Evolutionary conservation across 1,140 invertebrate genomes (phyloP).

Genomic region (Zaprionus ornatus): DNA sequence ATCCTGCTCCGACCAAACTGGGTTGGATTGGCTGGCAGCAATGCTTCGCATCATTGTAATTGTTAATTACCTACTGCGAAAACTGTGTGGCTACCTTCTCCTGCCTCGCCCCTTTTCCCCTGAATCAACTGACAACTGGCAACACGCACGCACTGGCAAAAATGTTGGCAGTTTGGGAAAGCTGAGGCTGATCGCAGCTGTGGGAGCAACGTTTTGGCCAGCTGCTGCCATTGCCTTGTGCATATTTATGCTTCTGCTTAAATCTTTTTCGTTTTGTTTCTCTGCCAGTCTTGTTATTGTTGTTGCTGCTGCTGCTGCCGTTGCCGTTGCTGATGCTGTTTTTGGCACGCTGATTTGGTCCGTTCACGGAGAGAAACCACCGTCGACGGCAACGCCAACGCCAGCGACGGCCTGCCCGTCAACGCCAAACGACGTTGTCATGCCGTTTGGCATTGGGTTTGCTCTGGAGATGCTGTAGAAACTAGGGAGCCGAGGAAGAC

Average conservation of each 20-base stretch:
- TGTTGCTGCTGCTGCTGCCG: constrained; percentile 14
- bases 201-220: constrained; percentile 49
- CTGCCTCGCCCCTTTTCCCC: background rate
- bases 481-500: background rate
- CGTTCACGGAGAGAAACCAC: constrained; percentile 56
- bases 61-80: constrained; percentile 78
- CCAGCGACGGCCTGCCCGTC: constrained; percentile 47
- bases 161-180: background rate
- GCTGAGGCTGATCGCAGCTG: constrained; percentile 30
- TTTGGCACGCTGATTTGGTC: constrained; percentile 68
- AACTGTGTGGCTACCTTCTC: constrained; percentile 41
- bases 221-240: constrained; percentile 54
- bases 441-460: constrained; percentile 55
- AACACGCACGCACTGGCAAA: constrained; percentile 52
- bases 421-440: constrained; percentile 72
- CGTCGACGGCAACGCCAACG: constrained; percentile 44
- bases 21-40: constrained; percentile 27
- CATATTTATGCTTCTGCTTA: constrained; percentile 73
- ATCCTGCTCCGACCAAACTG: constrained; percentile 38
- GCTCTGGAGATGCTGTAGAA: background rate
- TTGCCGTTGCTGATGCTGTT: constrained; percentile 38
- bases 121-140: constrained; percentile 18
- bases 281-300: constrained; percentile 19
- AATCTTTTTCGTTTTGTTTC: constrained; percentile 27
- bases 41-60: constrained; percentile 74